A percentile compares a stretch with the other conserved stretches of the same genome.
phyloP scores from a whole-genome alignment of 2,113 vertebrate species.

The Ranitomeya imitator region DNA sequence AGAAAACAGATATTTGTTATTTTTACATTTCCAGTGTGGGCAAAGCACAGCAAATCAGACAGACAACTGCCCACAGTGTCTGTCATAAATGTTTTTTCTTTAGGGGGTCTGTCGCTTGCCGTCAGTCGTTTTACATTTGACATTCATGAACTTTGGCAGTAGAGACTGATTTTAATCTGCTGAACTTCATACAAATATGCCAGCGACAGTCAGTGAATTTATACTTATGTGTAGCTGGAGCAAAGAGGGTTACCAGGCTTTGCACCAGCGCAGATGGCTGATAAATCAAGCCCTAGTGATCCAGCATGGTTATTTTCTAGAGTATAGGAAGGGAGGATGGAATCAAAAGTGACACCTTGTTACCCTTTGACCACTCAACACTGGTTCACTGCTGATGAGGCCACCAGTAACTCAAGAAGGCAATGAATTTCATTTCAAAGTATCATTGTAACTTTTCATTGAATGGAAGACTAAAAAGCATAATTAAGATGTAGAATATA shows the following conservation, averaged over 20 bases:
- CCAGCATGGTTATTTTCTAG: constrained; percentile 21
- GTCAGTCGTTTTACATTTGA: constrained; percentile 17
- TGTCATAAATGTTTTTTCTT: constrained; percentile 46
- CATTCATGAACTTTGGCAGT: constrained; percentile 38
- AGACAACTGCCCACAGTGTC: constrained; percentile 46
- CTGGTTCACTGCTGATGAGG: constrained; percentile 1
- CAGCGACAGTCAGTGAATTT: constrained; percentile 7
- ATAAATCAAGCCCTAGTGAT: constrained; percentile 21
- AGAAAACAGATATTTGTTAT: neutral
- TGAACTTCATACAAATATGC: constrained; percentile 31
- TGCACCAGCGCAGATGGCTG: constrained; percentile 10
- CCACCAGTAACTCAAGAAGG: neutral
- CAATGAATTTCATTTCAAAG: neutral
- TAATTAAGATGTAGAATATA: neutral
- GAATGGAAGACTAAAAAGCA: neutral
- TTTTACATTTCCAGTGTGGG: neutral
- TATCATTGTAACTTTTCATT: neutral
- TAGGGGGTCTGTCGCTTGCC: constrained; percentile 27
- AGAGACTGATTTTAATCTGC: constrained; percentile 40
- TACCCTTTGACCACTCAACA: constrained; percentile 9
- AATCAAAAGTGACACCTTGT: constrained; percentile 37
- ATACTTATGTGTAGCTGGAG: constrained; percentile 7
- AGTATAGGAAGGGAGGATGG: neutral
- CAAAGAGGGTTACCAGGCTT: constrained; percentile 1
- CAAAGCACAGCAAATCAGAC: constrained; percentile 38